Evolutionary conservation across 2,888 invertebrate species (phyloP).

Genomic region (Brachypalpus laphriformis): DNA sequence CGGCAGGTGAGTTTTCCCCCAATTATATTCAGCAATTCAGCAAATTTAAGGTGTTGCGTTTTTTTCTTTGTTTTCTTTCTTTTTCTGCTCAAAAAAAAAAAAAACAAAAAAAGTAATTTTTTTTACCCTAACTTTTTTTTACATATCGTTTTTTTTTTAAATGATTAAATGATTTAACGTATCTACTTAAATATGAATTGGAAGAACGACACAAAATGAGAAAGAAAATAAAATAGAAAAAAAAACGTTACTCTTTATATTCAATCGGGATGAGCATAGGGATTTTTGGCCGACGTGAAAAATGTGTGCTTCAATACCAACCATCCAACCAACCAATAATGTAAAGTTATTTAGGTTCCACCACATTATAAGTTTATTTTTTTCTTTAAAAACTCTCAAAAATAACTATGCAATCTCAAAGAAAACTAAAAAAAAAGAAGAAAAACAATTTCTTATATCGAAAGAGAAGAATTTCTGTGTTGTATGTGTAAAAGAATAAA

Average conservation of each 20-base stretch:
- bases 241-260: conserved; percentile 70
- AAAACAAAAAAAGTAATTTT: conserved; percentile 41
- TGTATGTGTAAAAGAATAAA: conserved; percentile 55
- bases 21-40: conserved; percentile 74
- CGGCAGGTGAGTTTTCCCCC: conserved; percentile 78
- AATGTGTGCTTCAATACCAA: conserved; percentile 72
- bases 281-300: conserved; percentile 84
- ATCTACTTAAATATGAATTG: background rate
- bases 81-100: conserved; percentile 54
- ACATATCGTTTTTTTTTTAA: conserved; percentile 62
- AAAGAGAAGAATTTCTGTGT: conserved; percentile 71
- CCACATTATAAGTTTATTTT: conserved; percentile 34
- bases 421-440: conserved; percentile 49
- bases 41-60: conserved; percentile 71
- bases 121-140: conserved; percentile 47
- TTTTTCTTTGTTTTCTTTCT: conserved; percentile 74
- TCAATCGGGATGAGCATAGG: conserved; percentile 83
- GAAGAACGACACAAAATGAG: conserved; percentile 36
- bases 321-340: conserved; percentile 44
- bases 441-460: conserved; percentile 64
- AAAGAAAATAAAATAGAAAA: conserved; percentile 54
- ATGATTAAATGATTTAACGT: conserved; percentile 2
- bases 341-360: conserved; percentile 58
- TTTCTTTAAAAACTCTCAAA: conserved; percentile 36
- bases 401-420: conserved; percentile 62